Percentiles rank a stretch among this genome's conserved stretches.
phyloP scores from a whole-genome alignment of 2,888 invertebrate genomes.

The Chrysolina oricalcia region DNA sequence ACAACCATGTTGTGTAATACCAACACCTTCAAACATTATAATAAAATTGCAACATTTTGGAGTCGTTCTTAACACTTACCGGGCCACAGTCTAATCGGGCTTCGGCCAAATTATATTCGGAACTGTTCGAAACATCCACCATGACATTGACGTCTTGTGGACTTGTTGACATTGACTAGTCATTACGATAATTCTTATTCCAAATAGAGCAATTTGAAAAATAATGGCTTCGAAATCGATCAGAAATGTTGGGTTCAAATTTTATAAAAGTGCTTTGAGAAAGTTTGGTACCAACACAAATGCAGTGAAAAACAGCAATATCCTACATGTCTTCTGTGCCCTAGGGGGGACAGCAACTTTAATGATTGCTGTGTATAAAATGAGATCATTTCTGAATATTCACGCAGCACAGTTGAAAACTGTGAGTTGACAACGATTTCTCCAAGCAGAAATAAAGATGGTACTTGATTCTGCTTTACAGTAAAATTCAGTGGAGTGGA shows the following conservation, averaged over 20 bases:
- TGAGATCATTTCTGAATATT: slow-evolving; percentile 69
- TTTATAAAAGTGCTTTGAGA: slow-evolving; percentile 11
- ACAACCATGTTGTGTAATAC: too few relatives aligned
- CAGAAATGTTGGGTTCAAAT: not conserved
- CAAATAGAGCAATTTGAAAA: not conserved
- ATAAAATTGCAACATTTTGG: too few relatives aligned
- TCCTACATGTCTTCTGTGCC: slow-evolving; percentile 48
- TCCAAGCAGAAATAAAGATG: not conserved
- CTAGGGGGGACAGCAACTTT: slow-evolving; percentile 72
- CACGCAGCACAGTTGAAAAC: slow-evolving; percentile 74
- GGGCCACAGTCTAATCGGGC: too few relatives aligned
- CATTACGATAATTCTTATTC: too few relatives aligned
- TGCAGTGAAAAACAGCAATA: not conserved
- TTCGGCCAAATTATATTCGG: too few relatives aligned
- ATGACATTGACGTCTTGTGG: too few relatives aligned
- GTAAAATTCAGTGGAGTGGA: not conserved
- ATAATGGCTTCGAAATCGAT: slow-evolving; percentile 15
- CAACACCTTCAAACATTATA: too few relatives aligned
- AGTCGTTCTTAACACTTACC: too few relatives aligned
- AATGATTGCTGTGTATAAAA: slow-evolving; percentile 70
- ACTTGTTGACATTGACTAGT: too few relatives aligned
- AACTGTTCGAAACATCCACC: too few relatives aligned
- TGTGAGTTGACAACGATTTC: slow-evolving; percentile 66
- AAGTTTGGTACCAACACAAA: slow-evolving; percentile 2
- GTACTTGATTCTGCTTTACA: not conserved